Evolutionary conservation across 2,797 vertebrate genomes (phyloP), one percentile per base, ranked within the genome.

Genomic region (Acrossocheilus wenchowensis): DNA sequence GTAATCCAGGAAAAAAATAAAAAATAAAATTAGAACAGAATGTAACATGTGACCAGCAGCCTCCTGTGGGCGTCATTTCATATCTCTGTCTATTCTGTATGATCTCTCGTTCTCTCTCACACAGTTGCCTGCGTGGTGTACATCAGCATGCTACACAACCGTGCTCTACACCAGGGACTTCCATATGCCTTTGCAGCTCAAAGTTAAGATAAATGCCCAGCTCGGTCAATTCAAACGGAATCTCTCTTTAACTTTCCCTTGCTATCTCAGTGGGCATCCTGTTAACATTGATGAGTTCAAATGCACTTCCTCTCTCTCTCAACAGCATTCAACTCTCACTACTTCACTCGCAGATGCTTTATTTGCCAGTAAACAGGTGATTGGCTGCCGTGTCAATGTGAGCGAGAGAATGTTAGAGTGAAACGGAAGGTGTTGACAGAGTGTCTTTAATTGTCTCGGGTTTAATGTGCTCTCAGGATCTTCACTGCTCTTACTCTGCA

Each of bases 311-410:
- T 69, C 8, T 77, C 45, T 57, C 45, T 50, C 83, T 71, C 17
- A 80, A 68, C 26, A 43, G 36, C 14, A 14, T 81, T 87, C 36
- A 54, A 52, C 62, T 54, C 74, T 54, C 34, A 43, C 23, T 39
- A 6, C 19, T 57, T 41, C 52, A 57, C 39, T 71, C 5, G 5
- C n/a, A 66, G 72, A 66, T 0, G 6, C 64, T 78, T 62, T 78
- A 73, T 84, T 87, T 66, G 64, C 17, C 54, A 80, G 60, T 78
- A 83, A 87, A 87, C 69, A 68, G 30, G 68, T 30, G n/a, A 87
- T 48, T 66, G 64, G 69, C 82, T 74, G 82, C 34, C 4, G 14
- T 41, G 41, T 57, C 74, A 83, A 57, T 21, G 23, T 57, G 66
- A 72, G 36, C 7, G 34, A 78, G 41, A 71, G 30, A 69, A 43